Evolutionary conservation across 2,113 vertebrate genomes (phyloP), one percentile per base, ranked within the genome.

Genomic region (Hippocampus mohnikei): DNA sequence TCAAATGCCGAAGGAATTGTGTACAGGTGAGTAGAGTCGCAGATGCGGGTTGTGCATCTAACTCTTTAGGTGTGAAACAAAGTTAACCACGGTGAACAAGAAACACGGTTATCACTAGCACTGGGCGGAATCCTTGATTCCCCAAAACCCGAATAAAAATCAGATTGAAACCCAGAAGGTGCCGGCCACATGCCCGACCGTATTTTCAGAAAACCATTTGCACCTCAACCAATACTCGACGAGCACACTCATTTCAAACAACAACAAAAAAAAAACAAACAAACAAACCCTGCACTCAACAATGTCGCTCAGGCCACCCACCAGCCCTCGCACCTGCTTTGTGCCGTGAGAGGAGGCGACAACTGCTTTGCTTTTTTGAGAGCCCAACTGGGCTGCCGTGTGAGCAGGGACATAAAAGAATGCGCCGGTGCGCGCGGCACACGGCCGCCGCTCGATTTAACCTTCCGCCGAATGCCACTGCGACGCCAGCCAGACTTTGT

Each of bases 401-500:
- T 82, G 77, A 53, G 74, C 72, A 20, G 25, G 67, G 76, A 23
- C 50, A 12, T 77, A 70, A 73, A 78, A 84, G 82, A 84, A 79
- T 84, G 82, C 79, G 52, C 81, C 84, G 65, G 73, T 44, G 82
- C 79, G 74, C 44, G 71, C 76, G 87, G 84, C 84, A 84, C 83
- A 80, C 42, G 74, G 75, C 76, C 80, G 83, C 80, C 10, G 78
- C 89, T 88, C 74, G 29, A 88, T 90, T 90, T 90, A 91, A 89
- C 90, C 81, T 83, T 78, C 85, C 70, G 44, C 74, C 75, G 80
- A 88, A 91, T 90, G 89, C 90, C 89, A 77, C 78, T 11, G 73
- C 79, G 93, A 92, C 92, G 91, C 93, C 93, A 90, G 85, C 16
- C 80, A 69, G 88, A 90, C 91, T 92, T 91, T 92, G 87, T 77